Evolutionary conservation across 2,113 vertebrate species (phyloP).

Genomic region (Brienomyrus longianalis): DNA sequence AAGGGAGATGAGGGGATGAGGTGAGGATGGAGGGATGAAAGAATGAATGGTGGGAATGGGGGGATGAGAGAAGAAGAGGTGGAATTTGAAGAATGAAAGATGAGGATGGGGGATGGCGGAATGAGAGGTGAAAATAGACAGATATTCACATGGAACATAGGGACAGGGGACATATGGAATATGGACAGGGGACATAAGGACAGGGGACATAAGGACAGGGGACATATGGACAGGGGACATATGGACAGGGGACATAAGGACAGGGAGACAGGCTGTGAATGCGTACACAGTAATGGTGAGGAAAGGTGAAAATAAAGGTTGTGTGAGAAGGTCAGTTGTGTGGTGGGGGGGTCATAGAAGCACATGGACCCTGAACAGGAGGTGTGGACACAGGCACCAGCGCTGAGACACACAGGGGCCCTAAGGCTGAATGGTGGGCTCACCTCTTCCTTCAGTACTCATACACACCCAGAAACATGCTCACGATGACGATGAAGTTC

Average conservation of each 20-base stretch:
- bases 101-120: no score
- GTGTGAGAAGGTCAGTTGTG: not conserved
- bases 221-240: no score
- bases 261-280: not conserved
- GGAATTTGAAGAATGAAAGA: not conserved
- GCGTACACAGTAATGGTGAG: not conserved
- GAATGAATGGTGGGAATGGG: not conserved
- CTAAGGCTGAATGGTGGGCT: not conserved
- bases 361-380: not conserved
- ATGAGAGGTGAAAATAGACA: not conserved
- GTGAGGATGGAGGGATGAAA: not conserved
- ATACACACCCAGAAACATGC: not conserved
- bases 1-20: not conserved
- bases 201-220: no score
- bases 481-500: not conserved
- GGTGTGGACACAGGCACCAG: not conserved
- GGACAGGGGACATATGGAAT: no score
- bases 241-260: not conserved
- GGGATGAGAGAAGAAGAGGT: not conserved
- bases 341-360: not conserved
- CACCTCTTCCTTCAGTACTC: not conserved
- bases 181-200: no score
- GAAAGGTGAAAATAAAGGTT: not conserved
- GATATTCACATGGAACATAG: not conserved
- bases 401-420: not conserved